A percentile compares a stretch with the other conserved stretches of the same genome.
Conservation (phyloP, 2,888 invertebrate genomes). For the Miltochrista miniata region DNA sequence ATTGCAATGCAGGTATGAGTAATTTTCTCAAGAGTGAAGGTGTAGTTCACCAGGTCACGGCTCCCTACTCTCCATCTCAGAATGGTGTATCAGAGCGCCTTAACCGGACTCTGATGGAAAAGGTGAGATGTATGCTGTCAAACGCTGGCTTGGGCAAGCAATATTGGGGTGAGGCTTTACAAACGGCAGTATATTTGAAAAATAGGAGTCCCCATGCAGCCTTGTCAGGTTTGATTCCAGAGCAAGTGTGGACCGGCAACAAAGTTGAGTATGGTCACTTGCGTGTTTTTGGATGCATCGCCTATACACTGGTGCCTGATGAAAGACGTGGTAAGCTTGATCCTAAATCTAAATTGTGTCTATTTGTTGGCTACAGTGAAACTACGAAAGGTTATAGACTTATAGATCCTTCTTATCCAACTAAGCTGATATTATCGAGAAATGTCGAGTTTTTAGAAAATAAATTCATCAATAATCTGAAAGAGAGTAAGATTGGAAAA, state of each 20-base stretch:
- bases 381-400: constrained; percentile 5
- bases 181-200: constrained; percentile 9
- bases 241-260: constrained; percentile 12
- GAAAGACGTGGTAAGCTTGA: constrained; percentile 7
- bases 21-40: constrained; percentile 1
- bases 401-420: constrained; percentile 1
- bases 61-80: constrained; percentile 1
- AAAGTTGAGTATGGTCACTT: constrained; percentile 8
- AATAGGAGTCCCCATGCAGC: constrained; percentile 8
- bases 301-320: constrained; percentile 8
- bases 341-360: not conserved
- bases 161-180: constrained; percentile 12
- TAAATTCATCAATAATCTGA: no score
- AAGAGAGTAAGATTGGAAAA: not conserved
- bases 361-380: constrained; percentile 6
- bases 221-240: not conserved
- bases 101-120: constrained; percentile 8
- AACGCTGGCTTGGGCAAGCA: not conserved
- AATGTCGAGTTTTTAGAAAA: constrained; percentile 1
- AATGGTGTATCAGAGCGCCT: constrained; percentile 9
- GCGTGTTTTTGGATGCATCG: constrained; percentile 16
- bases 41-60: constrained; percentile 6
- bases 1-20: not conserved
- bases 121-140: constrained; percentile 3
- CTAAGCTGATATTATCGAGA: not conserved